Evolutionary conservation across 1,140 invertebrate species (phyloP).

Genomic region (Euwallacea similis): DNA sequence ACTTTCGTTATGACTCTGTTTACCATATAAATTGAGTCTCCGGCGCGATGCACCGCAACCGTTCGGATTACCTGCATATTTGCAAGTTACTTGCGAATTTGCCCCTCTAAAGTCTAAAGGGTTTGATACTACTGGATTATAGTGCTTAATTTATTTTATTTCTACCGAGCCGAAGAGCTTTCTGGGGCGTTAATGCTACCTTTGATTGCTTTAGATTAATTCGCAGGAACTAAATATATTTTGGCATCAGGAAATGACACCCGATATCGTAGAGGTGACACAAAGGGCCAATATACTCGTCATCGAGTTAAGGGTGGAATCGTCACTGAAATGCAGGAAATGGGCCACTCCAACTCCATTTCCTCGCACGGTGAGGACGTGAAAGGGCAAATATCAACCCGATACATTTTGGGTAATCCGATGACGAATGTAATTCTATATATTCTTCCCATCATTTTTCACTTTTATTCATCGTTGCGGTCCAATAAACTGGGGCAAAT

Average conservation of each 20-base stretch:
- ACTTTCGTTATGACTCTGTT: conserved; percentile 34
- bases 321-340: conserved; percentile 21
- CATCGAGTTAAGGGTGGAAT: conserved; percentile 1
- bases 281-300: conserved; percentile 16
- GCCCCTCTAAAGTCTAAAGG: not conserved
- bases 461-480: not conserved
- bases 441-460: not conserved
- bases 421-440: conserved; percentile 34
- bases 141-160: conserved; percentile 8
- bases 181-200: not conserved
- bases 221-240: conserved; percentile 1
- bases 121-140: conserved; percentile 6
- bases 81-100: conserved; percentile 17
- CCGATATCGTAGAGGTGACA: conserved; percentile 11
- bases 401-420: conserved; percentile 29
- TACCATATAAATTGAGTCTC: conserved; percentile 35
- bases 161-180: not conserved
- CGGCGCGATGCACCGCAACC: conserved; percentile 3
- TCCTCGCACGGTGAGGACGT: conserved; percentile 5
- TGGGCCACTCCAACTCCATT: conserved; percentile 27
- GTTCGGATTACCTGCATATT: conserved; percentile 26
- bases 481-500: conserved; percentile 5
- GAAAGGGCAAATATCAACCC: conserved; percentile 25
- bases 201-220: conserved; percentile 4
- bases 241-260: conserved; percentile 25